These are phyloP conservation scores for Caenorhabditis japonica DNA, from an alignment of 2,888 invertebrate species.

Conservation along the genomic window DNA sequence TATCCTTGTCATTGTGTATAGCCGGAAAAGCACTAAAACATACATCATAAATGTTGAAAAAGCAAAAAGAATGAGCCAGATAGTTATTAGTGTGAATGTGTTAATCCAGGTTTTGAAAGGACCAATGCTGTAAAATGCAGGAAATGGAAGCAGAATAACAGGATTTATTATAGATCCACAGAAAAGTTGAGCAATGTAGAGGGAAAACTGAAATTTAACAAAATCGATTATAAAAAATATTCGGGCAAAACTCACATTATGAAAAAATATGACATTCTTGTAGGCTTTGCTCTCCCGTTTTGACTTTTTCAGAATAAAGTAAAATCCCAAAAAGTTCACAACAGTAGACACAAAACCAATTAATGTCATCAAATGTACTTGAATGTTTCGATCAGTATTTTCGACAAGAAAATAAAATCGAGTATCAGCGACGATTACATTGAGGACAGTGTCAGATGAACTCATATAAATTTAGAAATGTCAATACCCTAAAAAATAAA, in stretches of 20 bases:
- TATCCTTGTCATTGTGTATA: background rate
- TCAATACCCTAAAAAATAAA: too few species aligned
- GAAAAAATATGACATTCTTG: constrained; percentile 1
- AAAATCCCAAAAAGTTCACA: constrained; percentile 2
- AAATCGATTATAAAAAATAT: background rate
- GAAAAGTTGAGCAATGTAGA: constrained; percentile 20
- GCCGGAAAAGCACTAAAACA: background rate
- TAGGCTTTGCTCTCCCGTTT: constrained; percentile 2
- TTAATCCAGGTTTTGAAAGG: background rate
- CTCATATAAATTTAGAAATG: too few species aligned
- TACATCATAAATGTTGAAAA: constrained; percentile 7
- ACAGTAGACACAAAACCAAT: background rate
- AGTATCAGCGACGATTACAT: too few species aligned
- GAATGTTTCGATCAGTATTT: constrained; percentile 7
- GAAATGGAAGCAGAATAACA: constrained; percentile 16
- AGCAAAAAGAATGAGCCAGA: background rate
- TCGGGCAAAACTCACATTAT: constrained; percentile 9
- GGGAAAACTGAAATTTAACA: constrained; percentile 17
- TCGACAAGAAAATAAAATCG: constrained; percentile 12
- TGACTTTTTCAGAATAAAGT: constrained; percentile 12
- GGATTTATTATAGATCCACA: constrained; percentile 21
- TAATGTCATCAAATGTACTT: constrained; percentile 9
- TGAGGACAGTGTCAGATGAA: too few species aligned
- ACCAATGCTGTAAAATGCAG: constrained; percentile 24
- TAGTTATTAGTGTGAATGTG: background rate